These are phyloP conservation scores for Megalops atlanticus DNA, from an alignment of 2,113 vertebrate genomes.

Conservation along the genomic window DNA sequence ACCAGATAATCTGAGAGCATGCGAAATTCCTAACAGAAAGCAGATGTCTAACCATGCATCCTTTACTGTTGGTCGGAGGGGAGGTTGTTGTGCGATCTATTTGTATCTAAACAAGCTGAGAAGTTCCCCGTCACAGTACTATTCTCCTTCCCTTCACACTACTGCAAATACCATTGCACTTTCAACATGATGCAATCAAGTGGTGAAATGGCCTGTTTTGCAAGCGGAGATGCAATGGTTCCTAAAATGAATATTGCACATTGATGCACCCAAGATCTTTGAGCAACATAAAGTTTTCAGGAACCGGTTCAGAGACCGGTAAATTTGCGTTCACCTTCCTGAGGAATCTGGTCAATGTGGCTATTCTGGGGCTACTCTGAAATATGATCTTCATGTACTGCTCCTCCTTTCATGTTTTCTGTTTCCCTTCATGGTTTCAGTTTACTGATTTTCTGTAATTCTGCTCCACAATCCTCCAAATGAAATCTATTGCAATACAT, in stretches of 20 bases:
- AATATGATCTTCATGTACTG: not conserved
- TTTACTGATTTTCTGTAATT: not conserved
- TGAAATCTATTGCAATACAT: not conserved
- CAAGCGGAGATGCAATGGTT: not conserved
- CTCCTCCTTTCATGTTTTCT: not conserved
- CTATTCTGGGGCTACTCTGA: not conserved
- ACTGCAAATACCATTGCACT: conserved; percentile 1
- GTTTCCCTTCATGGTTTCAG: not conserved
- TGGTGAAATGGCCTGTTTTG: not conserved
- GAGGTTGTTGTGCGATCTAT: not conserved
- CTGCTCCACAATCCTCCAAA: not conserved
- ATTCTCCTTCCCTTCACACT: not conserved
- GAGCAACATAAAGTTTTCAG: not conserved
- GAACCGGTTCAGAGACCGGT: not conserved
- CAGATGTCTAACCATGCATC: not conserved
- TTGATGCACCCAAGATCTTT: not conserved
- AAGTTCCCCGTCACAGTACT: not conserved
- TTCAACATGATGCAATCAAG: not conserved
- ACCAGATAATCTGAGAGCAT: not conserved
- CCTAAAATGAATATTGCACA: not conserved
- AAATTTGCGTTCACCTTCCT: not conserved
- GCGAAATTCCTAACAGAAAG: not conserved
- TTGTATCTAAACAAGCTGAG: not conserved
- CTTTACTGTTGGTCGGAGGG: not conserved
- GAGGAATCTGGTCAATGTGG: not conserved